Evolutionary conservation across 2,797 vertebrate genomes (phyloP).

Genomic region (Xenentodon cancila): DNA sequence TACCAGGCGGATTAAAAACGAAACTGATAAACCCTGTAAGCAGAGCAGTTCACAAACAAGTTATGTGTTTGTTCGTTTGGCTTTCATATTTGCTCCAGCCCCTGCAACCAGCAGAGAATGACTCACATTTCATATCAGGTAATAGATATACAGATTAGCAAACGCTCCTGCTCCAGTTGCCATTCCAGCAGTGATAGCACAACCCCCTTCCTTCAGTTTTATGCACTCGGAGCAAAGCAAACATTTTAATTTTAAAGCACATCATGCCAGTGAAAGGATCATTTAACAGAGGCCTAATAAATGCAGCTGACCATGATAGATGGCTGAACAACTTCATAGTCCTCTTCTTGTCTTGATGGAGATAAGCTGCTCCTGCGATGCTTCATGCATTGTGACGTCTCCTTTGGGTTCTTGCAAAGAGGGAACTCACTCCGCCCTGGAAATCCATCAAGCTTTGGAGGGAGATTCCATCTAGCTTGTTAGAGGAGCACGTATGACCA

Average conservation of each 20-base stretch:
- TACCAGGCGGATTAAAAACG: slow-evolving; percentile 65
- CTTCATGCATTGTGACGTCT: slow-evolving; percentile 53
- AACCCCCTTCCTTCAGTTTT: slow-evolving; percentile 7
- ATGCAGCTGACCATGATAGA: slow-evolving; percentile 64
- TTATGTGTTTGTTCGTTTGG: slow-evolving; percentile 64
- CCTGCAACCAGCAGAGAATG: slow-evolving; percentile 35
- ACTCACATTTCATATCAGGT: slow-evolving; percentile 66
- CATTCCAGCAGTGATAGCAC: slow-evolving; percentile 40
- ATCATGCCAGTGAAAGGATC: slow-evolving; percentile 44
- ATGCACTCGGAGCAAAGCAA: slow-evolving; percentile 44
- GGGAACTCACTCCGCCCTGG: slow-evolving; percentile 38
- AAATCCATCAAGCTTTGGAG: slow-evolving; percentile 71
- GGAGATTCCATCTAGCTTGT: slow-evolving; percentile 70
- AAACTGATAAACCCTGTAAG: slow-evolving; percentile 59
- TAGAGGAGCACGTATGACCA: slow-evolving; percentile 77
- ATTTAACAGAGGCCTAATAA: slow-evolving; percentile 64
- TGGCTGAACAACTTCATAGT: slow-evolving; percentile 44
- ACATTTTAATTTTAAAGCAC: slow-evolving; percentile 59
- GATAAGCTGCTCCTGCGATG: slow-evolving; percentile 47
- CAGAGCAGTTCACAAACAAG: slow-evolving; percentile 62
- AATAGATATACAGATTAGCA: slow-evolving; percentile 62
- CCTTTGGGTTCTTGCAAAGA: slow-evolving; percentile 37
- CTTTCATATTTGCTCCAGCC: slow-evolving; percentile 56
- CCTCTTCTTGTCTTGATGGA: slow-evolving; percentile 42
- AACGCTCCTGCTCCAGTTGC: slow-evolving; percentile 49